phyloP scores from a whole-genome alignment of 2,888 invertebrate species.

The Melitaea athalia region DNA sequence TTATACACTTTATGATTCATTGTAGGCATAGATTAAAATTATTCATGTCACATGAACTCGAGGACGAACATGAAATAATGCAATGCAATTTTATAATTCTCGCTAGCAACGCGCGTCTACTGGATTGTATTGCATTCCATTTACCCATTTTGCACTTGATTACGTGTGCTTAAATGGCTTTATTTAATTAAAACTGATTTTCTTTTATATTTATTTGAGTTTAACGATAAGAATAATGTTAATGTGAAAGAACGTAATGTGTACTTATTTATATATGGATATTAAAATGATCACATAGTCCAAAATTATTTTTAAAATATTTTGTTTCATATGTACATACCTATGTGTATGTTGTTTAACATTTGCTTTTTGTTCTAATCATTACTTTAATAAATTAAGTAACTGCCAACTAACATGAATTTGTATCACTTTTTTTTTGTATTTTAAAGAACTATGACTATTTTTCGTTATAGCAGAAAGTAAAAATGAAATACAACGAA shows the following conservation, averaged over 20 bases:
- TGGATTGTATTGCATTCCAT: conserved; percentile 32
- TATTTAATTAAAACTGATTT: conserved; percentile 37
- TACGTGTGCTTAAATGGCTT: conserved; percentile 35
- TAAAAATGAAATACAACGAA: too few relatives aligned
- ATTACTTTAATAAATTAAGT: too few relatives aligned
- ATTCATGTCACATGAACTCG: conserved; percentile 38
- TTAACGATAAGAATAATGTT: conserved; percentile 3
- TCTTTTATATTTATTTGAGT: conserved; percentile 10
- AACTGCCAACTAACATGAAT: too few relatives aligned
- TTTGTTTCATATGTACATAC: too few relatives aligned
- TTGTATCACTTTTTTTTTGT: too few relatives aligned
- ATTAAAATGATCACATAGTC: background rate
- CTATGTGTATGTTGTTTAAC: too few relatives aligned
- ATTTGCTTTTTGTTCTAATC: too few relatives aligned
- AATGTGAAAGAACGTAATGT: background rate
- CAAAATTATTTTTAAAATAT: background rate
- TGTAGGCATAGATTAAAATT: conserved; percentile 40
- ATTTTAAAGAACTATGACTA: too few relatives aligned
- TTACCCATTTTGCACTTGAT: conserved; percentile 35
- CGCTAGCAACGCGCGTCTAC: conserved; percentile 29
- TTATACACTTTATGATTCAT: conserved; percentile 47
- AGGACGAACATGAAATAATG: conserved; percentile 38
- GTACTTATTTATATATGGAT: background rate
- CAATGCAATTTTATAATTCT: conserved; percentile 36
- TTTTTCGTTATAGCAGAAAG: too few relatives aligned